phyloP scores from a whole-genome alignment of 2,888 invertebrate genomes.

The Allacma fusca region DNA sequence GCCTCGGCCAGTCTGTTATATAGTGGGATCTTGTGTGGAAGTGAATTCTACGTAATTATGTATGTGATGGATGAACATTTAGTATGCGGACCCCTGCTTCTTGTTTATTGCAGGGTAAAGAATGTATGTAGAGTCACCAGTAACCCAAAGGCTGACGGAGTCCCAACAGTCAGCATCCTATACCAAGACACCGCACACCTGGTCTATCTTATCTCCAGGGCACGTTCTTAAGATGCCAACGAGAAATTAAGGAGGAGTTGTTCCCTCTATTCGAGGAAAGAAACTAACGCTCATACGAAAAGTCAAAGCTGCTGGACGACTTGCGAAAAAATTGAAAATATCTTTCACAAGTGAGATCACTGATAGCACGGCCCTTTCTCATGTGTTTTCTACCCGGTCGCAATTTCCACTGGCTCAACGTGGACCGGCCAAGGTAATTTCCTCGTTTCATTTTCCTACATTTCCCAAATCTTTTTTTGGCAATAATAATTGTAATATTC shows the following conservation, averaged over 20 bases:
- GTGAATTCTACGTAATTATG: neutral
- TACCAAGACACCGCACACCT: slow-evolving; percentile 44
- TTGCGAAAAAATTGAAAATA: slow-evolving; percentile 49
- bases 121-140: neutral
- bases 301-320: slow-evolving; percentile 48
- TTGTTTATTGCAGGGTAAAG: neutral
- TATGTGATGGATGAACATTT: slow-evolving; percentile 12
- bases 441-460: neutral
- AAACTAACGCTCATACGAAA: slow-evolving; percentile 45
- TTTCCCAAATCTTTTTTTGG: neutral
- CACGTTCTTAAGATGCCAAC: slow-evolving; percentile 59
- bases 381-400: slow-evolving; percentile 12
- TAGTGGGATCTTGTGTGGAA: neutral
- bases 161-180: neutral
- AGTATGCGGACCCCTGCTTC: slow-evolving; percentile 11
- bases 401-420: neutral
- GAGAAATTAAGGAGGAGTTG: slow-evolving; percentile 54
- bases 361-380: neutral
- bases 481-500: too few species aligned
- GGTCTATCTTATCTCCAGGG: slow-evolving; percentile 58
- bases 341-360: neutral
- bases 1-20: neutral
- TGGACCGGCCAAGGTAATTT: slow-evolving; percentile 26
- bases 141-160: neutral
- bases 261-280: slow-evolving; percentile 47